These are phyloP conservation scores for Chunga burmeisteri DNA, from an alignment of 2,113 vertebrate genomes.

Conservation along the genomic window DNA sequence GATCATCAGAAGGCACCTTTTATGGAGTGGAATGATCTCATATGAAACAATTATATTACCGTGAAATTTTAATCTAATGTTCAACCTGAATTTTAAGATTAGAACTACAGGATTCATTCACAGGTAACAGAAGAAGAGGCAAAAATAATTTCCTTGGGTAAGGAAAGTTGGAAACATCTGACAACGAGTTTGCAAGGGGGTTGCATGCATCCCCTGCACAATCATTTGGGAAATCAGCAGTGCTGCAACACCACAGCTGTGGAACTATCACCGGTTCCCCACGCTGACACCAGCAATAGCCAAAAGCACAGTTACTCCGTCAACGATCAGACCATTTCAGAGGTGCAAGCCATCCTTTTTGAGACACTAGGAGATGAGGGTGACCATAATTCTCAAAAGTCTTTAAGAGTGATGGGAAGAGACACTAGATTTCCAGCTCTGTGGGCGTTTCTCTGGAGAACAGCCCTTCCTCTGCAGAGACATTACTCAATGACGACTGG, in stretches of 20 bases:
- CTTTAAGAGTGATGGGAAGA: background rate
- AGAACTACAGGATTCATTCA: background rate
- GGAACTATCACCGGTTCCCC: background rate
- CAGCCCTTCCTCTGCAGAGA: background rate
- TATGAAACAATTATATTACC: slow-evolving; percentile 8
- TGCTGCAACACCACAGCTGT: background rate
- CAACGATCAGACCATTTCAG: background rate
- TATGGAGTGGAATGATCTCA: slow-evolving; percentile 29
- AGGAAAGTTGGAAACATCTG: background rate
- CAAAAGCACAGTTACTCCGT: background rate
- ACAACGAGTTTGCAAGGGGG: background rate
- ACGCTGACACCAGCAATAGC: fast-evolving
- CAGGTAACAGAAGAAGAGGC: background rate
- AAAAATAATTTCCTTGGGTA: background rate
- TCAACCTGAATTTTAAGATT: slow-evolving; percentile 10
- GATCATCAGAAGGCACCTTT: slow-evolving; percentile 25
- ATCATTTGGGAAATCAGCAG: background rate
- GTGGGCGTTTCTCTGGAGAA: background rate
- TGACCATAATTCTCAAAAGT: background rate
- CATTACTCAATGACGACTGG: background rate
- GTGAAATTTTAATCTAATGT: background rate
- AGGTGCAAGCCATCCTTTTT: background rate
- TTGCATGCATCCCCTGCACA: background rate
- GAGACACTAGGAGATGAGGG: background rate
- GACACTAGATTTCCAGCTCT: background rate